Percentiles rank a stretch among this genome's conserved stretches.
Conservation (phyloP, 2,797 vertebrate genomes). For the Sylvia borin region DNA sequence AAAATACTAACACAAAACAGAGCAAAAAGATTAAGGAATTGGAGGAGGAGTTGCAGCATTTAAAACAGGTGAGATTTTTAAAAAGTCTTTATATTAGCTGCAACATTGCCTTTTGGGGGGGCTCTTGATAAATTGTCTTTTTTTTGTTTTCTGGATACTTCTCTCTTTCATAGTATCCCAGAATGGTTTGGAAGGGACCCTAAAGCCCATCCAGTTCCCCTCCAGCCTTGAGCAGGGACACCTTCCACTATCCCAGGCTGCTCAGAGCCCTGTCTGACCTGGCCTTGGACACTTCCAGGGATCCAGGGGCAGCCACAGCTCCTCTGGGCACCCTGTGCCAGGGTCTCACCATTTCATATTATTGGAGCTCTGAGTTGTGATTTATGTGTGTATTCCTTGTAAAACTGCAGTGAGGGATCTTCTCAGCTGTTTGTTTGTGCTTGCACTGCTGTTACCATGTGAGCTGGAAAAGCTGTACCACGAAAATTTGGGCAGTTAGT, state of each 20-base stretch:
- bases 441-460: neutral
- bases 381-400: neutral
- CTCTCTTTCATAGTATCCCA: neutral
- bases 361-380: neutral
- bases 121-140: neutral
- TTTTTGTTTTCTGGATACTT: neutral
- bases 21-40: conserved; percentile 88
- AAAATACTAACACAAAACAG: conserved; percentile 83
- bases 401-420: neutral
- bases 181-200: neutral
- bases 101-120: neutral
- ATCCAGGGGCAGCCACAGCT: neutral
- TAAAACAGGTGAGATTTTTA: conserved; percentile 85
- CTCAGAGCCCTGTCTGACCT: neutral
- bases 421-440: neutral
- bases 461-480: neutral
- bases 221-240: neutral
- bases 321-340: neutral
- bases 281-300: neutral
- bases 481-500: neutral
- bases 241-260: neutral
- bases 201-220: neutral
- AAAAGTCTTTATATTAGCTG: neutral
- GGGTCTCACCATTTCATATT: neutral
- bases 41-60: conserved; percentile 89